Evolutionary conservation across 2,113 vertebrate species (phyloP).

Genomic region (Ranitomeya variabilis): DNA sequence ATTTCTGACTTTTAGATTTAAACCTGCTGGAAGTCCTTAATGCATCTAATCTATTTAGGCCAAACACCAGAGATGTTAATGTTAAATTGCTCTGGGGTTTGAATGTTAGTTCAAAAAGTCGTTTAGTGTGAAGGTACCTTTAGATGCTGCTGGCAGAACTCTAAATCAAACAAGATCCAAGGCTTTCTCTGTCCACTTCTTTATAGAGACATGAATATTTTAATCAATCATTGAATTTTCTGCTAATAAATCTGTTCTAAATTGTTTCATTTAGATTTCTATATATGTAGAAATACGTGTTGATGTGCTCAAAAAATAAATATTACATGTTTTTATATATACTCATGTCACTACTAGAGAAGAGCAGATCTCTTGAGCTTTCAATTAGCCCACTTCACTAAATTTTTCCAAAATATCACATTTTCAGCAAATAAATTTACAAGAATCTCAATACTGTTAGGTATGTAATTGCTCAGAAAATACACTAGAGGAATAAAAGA

Average conservation of each 20-base stretch:
- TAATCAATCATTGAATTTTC: not conserved
- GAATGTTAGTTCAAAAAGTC: too few species aligned
- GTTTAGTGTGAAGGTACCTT: too few species aligned
- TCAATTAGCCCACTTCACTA: too few species aligned
- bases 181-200: not conserved
- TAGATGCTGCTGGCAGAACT: not conserved
- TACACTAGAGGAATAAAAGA: too few species aligned
- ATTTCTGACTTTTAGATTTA: conserved; percentile 6
- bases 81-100: conserved; percentile 36
- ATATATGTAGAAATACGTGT: not conserved
- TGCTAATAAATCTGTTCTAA: not conserved
- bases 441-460: too few species aligned
- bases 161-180: not conserved
- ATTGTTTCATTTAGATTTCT: not conserved
- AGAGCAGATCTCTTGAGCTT: too few species aligned
- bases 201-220: not conserved
- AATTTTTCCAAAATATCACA: too few species aligned
- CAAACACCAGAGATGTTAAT: not conserved
- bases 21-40: conserved; percentile 25
- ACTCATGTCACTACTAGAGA: not conserved
- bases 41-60: conserved; percentile 41
- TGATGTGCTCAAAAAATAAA: not conserved
- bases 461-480: too few species aligned
- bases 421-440: too few species aligned
- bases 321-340: not conserved